Base-by-base conservation (phyloP, 1,140 invertebrate species). In the Heterodera schachtii region DNA sequence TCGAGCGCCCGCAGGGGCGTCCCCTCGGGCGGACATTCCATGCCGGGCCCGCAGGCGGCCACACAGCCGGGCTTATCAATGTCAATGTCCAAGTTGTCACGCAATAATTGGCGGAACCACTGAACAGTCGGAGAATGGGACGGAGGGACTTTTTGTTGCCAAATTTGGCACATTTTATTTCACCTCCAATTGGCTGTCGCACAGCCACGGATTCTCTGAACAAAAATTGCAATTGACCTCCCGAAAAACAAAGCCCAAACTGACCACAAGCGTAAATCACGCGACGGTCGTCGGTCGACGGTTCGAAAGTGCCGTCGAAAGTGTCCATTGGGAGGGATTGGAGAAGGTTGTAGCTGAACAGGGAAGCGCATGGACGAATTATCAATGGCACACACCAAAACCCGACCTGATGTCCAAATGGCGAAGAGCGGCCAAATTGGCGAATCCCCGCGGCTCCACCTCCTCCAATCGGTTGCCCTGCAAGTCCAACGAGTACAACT, bases 1-100 rank as follows among this genome's bases (percentile, higher is more conserved):
- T 88, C 87, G 19, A 79, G 19, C 60, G 84, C 85, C 71, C 87
- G 79, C 16, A 89, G 82, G 16, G 84, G 87, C 43, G 88, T 89
- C 70, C 88, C 88, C 66, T 82, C 78, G 16, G 82, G 75, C 60
- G 88, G 89, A 79, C 88, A 89, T 70, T 86, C 85, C 57, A 80
- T 41, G 4, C 82, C 83, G 13, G 83, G 75, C 16, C 57, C 78
- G 75, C 88, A 89, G 7, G 82, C 80, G 49, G 88, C 87, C 46
- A 87, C 78, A 81, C 88, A 89, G 16, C 87, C 88, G 11, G 88
- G 89, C 80, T 90, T 90, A 74, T 89, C 89, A 67, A 89, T 90
- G 76, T 90, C 88, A 79, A 89, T 89, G 60, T 89, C 88, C 47
- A 87, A 64, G 81, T 89, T 89, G 43, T 88, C 86, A n/a, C 88